Base-by-base conservation (phyloP, 2,113 vertebrate species). In the Pelvicachromis taeniatus region DNA sequence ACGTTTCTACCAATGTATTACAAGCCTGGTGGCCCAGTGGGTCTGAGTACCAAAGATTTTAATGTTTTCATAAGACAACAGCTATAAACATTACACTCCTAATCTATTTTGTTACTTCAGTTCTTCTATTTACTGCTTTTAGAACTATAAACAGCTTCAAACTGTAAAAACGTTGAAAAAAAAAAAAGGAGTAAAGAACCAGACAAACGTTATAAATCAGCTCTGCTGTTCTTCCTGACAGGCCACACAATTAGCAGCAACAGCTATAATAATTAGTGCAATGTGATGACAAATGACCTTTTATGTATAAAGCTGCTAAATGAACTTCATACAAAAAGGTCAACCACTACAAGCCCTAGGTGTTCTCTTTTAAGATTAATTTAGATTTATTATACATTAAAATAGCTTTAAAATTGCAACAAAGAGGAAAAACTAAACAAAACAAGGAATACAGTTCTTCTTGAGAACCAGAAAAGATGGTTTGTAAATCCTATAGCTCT, bases 401-500 rank as follows among this genome's bases (percentile, higher is more conserved):
- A 53, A 53, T 9, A 4, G 19, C 19, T 53, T 53, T 53, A 53
- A 19, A 53, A 53, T 53, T 53, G 7, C 50, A 53, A 9, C 50
- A 8, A 53, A 19, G 2, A 53, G 9, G 8, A 0, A 10, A 70
- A 17, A 35, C 26, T 12, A 3, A 21, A 26, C 4, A 10, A 0
- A 38, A 12, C 21, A 48, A 17, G 13, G 40, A 70, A 48, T 4
- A 48, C 0, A 45, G 8, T 42, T 68, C 12, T 14, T 42, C 35
- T 40, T 70, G 8, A 48, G 40, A 48, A 73, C 5, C 65, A 73
- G 21, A 26, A 73, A 45, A 42, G 8, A 9, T 70, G 65, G 40
- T 17, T 5, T 73, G 21, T 29, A 73, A 45, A 70, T 26, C n/a
- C 13, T 42, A 42, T 16, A 45, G 14, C 26, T 26, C 12, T 38